These are phyloP conservation scores for Hetaerina titia DNA, from an alignment of 2,888 invertebrate genomes.

Conservation along the genomic window DNA sequence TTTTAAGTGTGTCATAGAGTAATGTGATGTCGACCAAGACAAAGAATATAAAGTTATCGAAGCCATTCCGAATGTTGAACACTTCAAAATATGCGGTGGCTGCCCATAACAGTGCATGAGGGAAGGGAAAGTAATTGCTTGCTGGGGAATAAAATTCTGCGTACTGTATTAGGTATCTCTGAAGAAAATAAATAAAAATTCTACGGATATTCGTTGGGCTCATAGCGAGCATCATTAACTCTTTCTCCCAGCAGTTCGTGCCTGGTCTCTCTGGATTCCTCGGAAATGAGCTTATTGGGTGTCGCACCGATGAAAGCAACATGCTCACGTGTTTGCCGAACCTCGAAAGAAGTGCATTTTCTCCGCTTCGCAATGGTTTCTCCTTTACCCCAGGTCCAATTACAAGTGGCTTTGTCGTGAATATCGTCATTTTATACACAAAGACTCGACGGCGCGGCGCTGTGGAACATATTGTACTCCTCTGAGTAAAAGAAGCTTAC, in stretches of 20 bases:
- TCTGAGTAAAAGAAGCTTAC: background rate
- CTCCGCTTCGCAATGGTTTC: background rate
- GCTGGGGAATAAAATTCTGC: no score
- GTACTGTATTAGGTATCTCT: no score
- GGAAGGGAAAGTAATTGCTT: no score
- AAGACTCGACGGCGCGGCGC: background rate
- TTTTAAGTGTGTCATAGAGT: no score
- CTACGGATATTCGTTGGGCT: no score
- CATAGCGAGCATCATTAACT: no score
- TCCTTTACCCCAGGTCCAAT: background rate
- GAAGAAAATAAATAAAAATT: no score
- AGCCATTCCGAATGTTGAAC: no score
- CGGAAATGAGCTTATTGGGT: background rate
- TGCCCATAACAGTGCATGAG: no score
- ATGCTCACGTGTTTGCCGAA: background rate
- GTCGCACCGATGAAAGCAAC: background rate
- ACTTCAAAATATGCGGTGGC: no score
- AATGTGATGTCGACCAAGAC: no score
- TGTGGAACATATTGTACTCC: background rate
- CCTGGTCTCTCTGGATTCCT: background rate
- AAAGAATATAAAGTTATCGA: no score
- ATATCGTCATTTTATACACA: background rate
- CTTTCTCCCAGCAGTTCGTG: background rate
- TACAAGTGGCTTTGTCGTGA: slow-evolving; percentile 1
- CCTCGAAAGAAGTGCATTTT: background rate